Conservation (phyloP, 2,797 vertebrate genomes). For the Botia almorhae region DNA sequence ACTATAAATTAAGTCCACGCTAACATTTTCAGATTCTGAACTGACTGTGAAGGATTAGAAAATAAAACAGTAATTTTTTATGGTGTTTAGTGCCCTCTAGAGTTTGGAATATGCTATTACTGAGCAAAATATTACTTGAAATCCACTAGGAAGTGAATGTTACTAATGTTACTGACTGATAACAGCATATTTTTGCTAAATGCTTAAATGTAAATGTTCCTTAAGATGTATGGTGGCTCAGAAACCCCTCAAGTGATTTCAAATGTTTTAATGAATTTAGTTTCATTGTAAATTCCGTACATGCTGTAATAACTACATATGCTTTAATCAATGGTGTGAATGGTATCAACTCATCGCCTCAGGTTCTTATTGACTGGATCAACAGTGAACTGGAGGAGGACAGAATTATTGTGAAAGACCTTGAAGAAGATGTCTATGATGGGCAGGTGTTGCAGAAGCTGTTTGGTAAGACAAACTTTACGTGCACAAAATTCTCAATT, state of each 20-base stretch:
- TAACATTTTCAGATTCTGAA: background rate
- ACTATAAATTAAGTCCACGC: background rate
- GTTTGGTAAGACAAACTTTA: slow-evolving; percentile 81
- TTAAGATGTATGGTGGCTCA: no score
- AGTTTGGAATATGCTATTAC: background rate
- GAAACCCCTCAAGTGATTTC: no score
- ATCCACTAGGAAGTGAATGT: no score
- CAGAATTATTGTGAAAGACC: slow-evolving; percentile 94
- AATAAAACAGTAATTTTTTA: background rate
- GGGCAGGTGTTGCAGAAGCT: slow-evolving; percentile 98
- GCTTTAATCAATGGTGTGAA: no score
- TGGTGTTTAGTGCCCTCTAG: background rate
- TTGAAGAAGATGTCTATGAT: slow-evolving; percentile 96
- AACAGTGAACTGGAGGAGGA: slow-evolving; percentile 94
- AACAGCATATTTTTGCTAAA: no score
- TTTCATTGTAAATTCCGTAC: no score
- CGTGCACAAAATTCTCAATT: background rate
- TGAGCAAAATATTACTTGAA: background rate
- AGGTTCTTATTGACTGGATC: slow-evolving; percentile 99
- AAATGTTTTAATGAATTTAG: no score
- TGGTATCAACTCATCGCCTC: no score
- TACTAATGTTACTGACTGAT: no score
- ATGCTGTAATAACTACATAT: no score
- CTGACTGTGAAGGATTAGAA: background rate
- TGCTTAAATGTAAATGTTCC: no score